Percentiles rank a stretch among this genome's conserved stretches.
These are phyloP conservation scores for Stenodera caucasica DNA, from an alignment of 2,888 invertebrate genomes.

Conservation along the genomic window DNA sequence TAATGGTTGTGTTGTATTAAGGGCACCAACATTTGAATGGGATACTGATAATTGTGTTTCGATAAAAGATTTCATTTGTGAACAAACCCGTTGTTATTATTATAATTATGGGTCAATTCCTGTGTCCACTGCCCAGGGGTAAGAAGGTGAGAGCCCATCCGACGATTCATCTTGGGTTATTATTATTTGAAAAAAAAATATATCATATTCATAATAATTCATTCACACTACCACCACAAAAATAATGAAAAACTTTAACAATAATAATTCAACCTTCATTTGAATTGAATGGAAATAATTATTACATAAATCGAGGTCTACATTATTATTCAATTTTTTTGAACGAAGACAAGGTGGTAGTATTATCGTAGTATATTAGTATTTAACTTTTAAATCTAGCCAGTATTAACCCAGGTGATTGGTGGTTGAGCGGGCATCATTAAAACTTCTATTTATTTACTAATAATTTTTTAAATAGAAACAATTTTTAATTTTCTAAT, in stretches of 20 bases:
- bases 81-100: slow-evolving; percentile 88
- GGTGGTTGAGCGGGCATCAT: slow-evolving; percentile 43
- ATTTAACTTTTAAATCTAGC: slow-evolving; percentile 13
- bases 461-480: not conserved
- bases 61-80: slow-evolving; percentile 86
- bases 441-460: not conserved
- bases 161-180: slow-evolving; percentile 46
- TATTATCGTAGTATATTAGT: slow-evolving; percentile 9
- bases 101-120: slow-evolving; percentile 90
- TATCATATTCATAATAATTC: not conserved
- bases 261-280: slow-evolving; percentile 10
- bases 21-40: slow-evolving; percentile 78
- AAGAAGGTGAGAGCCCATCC: slow-evolving; percentile 72
- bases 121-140: slow-evolving; percentile 89
- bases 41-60: slow-evolving; percentile 80
- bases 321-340: not conserved
- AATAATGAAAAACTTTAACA: slow-evolving; percentile 1
- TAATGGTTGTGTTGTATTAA: slow-evolving; percentile 77
- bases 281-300: slow-evolving; percentile 23
- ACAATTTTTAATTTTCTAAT: slow-evolving; percentile 6
- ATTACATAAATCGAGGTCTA: slow-evolving; percentile 8
- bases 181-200: slow-evolving; percentile 5
- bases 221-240: slow-evolving; percentile 5
- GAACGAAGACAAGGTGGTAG: slow-evolving; percentile 18
- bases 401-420: slow-evolving; percentile 45